Percentiles rank a stretch among this genome's conserved stretches.
These are phyloP conservation scores for Machaerirhynchus nigripectus DNA, from an alignment of 2,113 vertebrate species.

Conservation along the genomic window DNA sequence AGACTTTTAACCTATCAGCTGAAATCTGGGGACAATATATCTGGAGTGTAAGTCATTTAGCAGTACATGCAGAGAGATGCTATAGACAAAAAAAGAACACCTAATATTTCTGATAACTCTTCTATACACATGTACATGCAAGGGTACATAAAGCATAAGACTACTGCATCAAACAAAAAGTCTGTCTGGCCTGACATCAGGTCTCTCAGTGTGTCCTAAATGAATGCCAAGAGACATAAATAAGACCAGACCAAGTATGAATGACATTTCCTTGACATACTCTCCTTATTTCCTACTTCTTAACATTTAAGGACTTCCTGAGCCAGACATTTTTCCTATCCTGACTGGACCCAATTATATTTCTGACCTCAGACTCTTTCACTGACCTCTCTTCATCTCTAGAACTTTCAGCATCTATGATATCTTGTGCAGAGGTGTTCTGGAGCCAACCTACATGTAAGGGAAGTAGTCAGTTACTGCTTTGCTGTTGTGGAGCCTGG, in stretches of 20 bases:
- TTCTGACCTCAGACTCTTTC: not conserved
- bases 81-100: not conserved
- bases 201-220: not conserved
- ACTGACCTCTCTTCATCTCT: not conserved
- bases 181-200: not conserved
- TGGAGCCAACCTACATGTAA: not conserved
- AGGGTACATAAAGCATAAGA: not conserved
- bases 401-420: not conserved
- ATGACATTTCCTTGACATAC: not conserved
- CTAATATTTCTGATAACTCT: not conserved
- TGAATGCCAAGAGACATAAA: not conserved
- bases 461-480: not conserved
- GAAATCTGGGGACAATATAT: not conserved
- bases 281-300: not conserved
- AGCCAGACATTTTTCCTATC: not conserved
- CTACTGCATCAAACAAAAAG: not conserved
- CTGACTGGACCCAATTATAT: not conserved
- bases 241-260: not conserved
- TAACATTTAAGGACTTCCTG: not conserved
- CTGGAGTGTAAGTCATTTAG: not conserved
- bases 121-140: rapidly evolving
- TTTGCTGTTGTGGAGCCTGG: not conserved
- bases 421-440: not conserved
- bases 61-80: not conserved
- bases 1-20: not conserved